Evolutionary conservation across 2,797 vertebrate species (phyloP).

Genomic region (Sebastolobus alascanus): DNA sequence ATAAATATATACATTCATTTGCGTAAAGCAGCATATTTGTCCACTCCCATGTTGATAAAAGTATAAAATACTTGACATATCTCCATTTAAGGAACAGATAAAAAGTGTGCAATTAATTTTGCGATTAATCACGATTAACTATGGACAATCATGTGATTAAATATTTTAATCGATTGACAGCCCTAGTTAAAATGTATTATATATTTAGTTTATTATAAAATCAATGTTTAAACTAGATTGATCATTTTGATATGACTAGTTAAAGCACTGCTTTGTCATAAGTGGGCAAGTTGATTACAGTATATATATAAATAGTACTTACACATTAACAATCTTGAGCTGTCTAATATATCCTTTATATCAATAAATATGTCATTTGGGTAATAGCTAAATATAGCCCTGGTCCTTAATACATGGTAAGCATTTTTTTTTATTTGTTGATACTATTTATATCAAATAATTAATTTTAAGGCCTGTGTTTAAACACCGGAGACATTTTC

Average conservation of each 20-base stretch:
- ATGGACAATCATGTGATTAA: no score
- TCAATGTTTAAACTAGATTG: not conserved
- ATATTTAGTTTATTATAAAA: no score
- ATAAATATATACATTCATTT: no score
- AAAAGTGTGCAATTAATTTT: no score
- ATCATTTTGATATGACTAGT: not conserved
- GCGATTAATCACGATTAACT: no score
- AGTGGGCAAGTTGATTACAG: not conserved
- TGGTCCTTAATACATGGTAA: not conserved
- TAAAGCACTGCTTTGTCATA: not conserved
- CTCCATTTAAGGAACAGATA: no score
- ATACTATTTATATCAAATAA: not conserved
- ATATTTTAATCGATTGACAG: no score
- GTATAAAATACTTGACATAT: no score
- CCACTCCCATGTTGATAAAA: no score
- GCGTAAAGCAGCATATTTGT: no score
- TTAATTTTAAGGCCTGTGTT: not conserved
- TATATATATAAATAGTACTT: not conserved
- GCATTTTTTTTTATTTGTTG: not conserved
- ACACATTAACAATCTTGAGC: slow-evolving; percentile 9
- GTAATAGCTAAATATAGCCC: not conserved
- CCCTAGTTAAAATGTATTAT: no score
- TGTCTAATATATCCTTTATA: not conserved
- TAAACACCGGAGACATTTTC: not conserved
- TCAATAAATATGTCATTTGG: not conserved